Base-by-base conservation (phyloP, 2,113 vertebrate species). In the Platycercus adscitus region DNA sequence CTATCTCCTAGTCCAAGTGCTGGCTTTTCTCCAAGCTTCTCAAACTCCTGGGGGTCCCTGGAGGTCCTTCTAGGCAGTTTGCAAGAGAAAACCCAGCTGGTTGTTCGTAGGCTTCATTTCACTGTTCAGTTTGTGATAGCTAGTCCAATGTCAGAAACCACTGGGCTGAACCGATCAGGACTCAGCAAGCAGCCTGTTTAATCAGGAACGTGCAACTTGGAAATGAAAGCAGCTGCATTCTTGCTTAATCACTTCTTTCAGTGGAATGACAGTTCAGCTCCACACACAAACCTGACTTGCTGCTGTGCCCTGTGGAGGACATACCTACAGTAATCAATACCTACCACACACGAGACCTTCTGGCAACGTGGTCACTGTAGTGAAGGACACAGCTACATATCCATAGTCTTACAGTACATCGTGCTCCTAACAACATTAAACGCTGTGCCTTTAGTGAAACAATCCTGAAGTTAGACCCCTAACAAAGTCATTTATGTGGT, bases 371-470 rank as follows among this genome's bases (percentile, higher is more conserved):
- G 9, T 63, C 61, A 13, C 29, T 20, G 75, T 18, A 21, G 33
- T 8, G 47, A 64, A 52, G 66, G 53, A 87, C 12, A 4, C 0
- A 0, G 33, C 52, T 55, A 26, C 64, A 17, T 23, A 61, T 14
- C 35, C 0, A 0, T 1, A 6, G 33, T 47, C 58, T 60, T 35
- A 0, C 1, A 50, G 64, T 11, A 43, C 60, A n/a, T 4, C 26
- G 2, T 0, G 4, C 17, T 79, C 53, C 35, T 47, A 44, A 8
- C 60, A 58, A 49, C 44, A 25, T 2, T 1, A 44, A 76, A 33
- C 3, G 7, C 37, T 37, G 33, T 2, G 4, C 76, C 86, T 41
- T n/a, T 83, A 75, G 47, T 13, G 68, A 25, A 49, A 33, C 37
- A 73, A n/a, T 31, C 46, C 64, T 21, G 46, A n/a, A 20, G 14